Evolutionary conservation across 2,888 invertebrate genomes (phyloP), one percentile per base, ranked within the genome.

Genomic region (Drosophila trichaetosa): DNA sequence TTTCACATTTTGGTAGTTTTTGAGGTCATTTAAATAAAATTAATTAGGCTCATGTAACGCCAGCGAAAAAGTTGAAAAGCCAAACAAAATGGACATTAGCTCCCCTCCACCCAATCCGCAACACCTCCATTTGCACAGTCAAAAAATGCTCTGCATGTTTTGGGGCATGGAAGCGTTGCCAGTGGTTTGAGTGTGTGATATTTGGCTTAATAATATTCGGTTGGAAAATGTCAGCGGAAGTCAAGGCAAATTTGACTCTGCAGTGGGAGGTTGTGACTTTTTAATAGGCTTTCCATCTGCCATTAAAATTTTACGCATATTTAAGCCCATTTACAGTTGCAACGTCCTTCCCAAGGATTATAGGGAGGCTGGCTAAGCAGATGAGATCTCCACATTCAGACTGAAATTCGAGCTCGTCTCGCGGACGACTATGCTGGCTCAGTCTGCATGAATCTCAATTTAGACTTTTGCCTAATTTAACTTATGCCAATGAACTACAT

Each of bases 11-110:
- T 67, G 69, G 34, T 59, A 72, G 69, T 69, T 73, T 81, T 83
- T 82, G 83, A 69, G 81, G 83, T 81, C 83, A 83, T 76, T 78
- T 83, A 63, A 89, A 91, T 90, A 83, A 91, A 91, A 91, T 91
- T 91, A 91, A 91, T 91, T 91, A 91, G 91, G 85, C 65, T 79
- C 81, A 79, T 87, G 87, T 84, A 84, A 89, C 48, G 87, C 87
- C 80, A 80, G 80, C 70, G 70, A 69, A 72, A 70, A 73, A 68
- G 83, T 73, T 75, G 72, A 80, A 86, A 74, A 73, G 73, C 72
- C 73, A 64, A 70, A 82, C 57, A 64, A 70, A 66, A 69, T 74
- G 53, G 42, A 42, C 59, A 52, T 40, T 36, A 21, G 4, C 6
- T 27, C 2, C 49, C 27, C 31, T 6, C 11, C 4, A 24, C 5